A percentile compares a stretch with the other conserved stretches of the same genome.
phyloP scores from a whole-genome alignment of 2,797 vertebrate species.

The Mico argentatus region DNA sequence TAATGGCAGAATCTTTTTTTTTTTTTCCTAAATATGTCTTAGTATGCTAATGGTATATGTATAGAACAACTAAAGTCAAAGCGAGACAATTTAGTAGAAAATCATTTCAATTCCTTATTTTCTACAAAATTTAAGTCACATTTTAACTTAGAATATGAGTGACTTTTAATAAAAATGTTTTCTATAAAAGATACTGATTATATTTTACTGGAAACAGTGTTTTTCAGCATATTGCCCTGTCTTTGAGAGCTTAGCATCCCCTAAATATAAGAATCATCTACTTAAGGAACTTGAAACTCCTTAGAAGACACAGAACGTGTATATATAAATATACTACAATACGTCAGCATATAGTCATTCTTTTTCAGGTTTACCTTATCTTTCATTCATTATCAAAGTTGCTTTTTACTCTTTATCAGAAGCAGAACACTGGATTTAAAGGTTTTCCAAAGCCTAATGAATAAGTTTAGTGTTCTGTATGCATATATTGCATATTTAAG shows the following conservation, averaged over 20 bases:
- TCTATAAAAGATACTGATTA: neutral
- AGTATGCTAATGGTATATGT: neutral
- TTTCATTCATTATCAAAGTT: neutral
- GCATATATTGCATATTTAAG: neutral
- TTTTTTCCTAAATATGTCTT: neutral
- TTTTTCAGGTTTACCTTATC: neutral
- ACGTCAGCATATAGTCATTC: neutral
- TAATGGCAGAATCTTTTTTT: neutral
- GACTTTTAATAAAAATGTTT: neutral
- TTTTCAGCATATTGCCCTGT: neutral
- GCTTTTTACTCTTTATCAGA: neutral
- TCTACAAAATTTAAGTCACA: neutral
- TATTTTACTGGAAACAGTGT: neutral
- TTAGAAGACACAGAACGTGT: neutral
- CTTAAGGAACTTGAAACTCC: neutral
- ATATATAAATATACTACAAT: neutral
- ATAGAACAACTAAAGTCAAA: neutral
- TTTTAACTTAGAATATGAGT: neutral
- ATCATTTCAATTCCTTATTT: constrained; percentile 13
- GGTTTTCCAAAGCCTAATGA: neutral
- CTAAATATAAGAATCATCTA: neutral
- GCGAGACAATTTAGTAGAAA: neutral
- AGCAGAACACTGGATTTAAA: constrained; percentile 1
- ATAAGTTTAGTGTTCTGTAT: neutral
- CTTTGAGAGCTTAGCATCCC: neutral